Conservation (phyloP, 2,113 vertebrate species). For the Lagenorhynchus albirostris region DNA sequence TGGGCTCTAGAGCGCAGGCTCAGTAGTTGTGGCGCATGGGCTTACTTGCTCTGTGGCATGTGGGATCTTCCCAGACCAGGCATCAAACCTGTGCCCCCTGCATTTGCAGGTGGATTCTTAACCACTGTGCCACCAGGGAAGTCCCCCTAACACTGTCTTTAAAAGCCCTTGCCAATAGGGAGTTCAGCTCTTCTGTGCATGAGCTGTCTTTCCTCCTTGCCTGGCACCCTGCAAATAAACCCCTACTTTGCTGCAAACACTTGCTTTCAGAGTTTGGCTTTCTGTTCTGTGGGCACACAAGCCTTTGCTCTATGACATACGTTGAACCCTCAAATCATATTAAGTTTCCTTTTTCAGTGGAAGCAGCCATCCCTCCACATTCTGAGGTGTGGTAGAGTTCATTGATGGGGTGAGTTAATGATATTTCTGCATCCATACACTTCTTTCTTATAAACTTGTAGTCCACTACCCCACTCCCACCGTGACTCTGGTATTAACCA, state of each 20-base stretch:
- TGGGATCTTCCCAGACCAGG: too few relatives aligned
- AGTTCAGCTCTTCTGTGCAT: not conserved
- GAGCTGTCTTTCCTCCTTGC: not conserved
- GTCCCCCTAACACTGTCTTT: not conserved
- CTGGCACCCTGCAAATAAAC: not conserved
- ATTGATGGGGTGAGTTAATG: not conserved
- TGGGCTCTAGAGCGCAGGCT: too few relatives aligned
- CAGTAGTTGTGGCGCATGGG: too few relatives aligned
- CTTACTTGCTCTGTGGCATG: too few relatives aligned
- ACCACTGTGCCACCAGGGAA: too few relatives aligned
- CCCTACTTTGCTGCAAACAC: not conserved
- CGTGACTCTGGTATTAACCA: not conserved
- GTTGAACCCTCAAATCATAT: not conserved
- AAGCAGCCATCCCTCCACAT: not conserved
- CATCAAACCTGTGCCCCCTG: too few relatives aligned
- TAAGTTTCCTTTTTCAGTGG: not conserved
- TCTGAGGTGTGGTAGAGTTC: not conserved
- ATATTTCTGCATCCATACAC: not conserved
- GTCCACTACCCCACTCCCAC: rapidly evolving
- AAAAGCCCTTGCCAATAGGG: not conserved
- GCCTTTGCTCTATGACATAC: not conserved
- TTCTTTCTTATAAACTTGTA: not conserved
- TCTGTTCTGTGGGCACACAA: not conserved
- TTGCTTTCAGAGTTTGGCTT: not conserved
- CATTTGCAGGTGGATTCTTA: too few relatives aligned